phyloP scores from a whole-genome alignment of 2,888 invertebrate species.

The Erebia aethiops region DNA sequence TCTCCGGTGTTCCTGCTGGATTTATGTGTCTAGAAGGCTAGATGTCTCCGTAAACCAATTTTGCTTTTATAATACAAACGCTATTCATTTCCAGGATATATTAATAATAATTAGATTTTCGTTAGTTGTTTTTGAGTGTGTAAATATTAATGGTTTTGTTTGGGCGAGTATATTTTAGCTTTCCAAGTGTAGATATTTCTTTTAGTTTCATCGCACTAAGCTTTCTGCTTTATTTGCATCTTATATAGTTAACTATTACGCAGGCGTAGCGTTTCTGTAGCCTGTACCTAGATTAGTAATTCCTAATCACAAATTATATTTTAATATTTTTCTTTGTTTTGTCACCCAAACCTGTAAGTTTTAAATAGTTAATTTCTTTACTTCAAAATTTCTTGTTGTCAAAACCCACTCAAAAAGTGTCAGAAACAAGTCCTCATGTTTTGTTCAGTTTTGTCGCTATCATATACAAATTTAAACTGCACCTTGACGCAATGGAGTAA shows the following conservation, averaged over 20 bases:
- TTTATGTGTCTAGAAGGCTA: too few relatives aligned
- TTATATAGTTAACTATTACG: constrained; percentile 1
- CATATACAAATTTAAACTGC: too few relatives aligned
- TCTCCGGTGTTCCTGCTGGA: too few relatives aligned
- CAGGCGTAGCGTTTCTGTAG: not conserved
- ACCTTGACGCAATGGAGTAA: too few relatives aligned
- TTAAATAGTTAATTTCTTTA: not conserved
- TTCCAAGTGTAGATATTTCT: constrained; percentile 15
- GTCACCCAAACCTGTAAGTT: not conserved
- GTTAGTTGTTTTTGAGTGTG: not conserved
- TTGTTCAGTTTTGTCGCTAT: too few relatives aligned
- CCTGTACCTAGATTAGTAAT: not conserved
- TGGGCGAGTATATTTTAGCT: constrained; percentile 9
- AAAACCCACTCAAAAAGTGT: too few relatives aligned
- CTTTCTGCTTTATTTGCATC: constrained; percentile 25
- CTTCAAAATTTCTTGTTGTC: too few relatives aligned
- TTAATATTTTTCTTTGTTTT: not conserved
- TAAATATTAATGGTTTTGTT: constrained; percentile 5
- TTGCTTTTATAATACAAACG: not conserved
- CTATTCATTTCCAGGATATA: constrained; percentile 3
- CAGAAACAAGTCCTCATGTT: too few relatives aligned
- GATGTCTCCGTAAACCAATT: too few relatives aligned
- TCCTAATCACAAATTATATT: not conserved
- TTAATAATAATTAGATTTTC: not conserved
- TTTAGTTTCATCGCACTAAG: constrained; percentile 17